Conservation (phyloP, 1,140 invertebrate species). For the Neotoxoptera formosana region DNA sequence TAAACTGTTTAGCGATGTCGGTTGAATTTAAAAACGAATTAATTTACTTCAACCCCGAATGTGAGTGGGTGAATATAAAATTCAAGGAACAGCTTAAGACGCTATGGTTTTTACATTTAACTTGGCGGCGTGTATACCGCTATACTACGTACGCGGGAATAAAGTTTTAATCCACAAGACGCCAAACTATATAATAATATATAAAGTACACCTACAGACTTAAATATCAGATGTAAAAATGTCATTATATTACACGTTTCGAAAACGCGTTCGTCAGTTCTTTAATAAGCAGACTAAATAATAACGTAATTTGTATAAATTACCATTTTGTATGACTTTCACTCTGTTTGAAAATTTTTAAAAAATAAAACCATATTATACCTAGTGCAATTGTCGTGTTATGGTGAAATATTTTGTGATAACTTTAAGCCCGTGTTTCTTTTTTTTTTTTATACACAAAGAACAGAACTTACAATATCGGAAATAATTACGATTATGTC, state of each 20-base stretch:
- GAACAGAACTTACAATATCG: background rate
- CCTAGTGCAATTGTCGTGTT: background rate
- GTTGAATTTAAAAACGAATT: constrained; percentile 17
- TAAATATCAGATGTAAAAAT: background rate
- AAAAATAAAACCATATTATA: background rate
- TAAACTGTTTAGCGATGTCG: background rate
- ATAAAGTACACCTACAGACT: constrained; percentile 15
- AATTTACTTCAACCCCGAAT: background rate
- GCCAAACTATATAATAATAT: background rate
- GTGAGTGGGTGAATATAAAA: background rate
- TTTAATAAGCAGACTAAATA: background rate
- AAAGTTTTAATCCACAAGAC: constrained; percentile 31
- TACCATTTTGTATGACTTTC: background rate
- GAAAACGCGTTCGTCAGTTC: background rate
- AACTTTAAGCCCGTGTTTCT: background rate
- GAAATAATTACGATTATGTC: background rate
- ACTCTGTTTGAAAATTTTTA: background rate
- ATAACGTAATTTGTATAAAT: constrained; percentile 19
- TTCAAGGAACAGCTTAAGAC: background rate
- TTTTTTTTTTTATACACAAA: background rate
- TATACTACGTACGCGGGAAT: background rate
- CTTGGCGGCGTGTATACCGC: background rate
- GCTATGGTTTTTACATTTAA: background rate
- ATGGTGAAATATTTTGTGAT: background rate
- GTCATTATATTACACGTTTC: background rate